Conservation (phyloP, 2,113 vertebrate species). For the Corythornis madagascariensis region DNA sequence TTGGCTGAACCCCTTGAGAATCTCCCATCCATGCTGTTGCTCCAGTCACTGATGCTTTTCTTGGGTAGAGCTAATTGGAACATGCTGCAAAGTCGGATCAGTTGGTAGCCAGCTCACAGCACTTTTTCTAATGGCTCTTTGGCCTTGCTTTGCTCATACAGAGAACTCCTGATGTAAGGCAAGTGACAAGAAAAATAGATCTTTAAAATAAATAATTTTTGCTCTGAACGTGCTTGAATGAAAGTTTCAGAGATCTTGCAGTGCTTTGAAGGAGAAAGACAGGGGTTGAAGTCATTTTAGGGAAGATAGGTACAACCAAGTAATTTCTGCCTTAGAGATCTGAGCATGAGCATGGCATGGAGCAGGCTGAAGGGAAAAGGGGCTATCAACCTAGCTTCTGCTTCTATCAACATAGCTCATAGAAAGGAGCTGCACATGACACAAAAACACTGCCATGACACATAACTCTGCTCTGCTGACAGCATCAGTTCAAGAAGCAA, state of each 20-base stretch:
- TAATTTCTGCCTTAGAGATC: not conserved
- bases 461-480: not conserved
- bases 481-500: not conserved
- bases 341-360: not conserved
- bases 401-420: not conserved
- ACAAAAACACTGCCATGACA: not conserved
- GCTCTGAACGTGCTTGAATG: not conserved
- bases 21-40: not conserved
- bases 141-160: not conserved
- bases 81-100: not conserved
- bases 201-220: not conserved
- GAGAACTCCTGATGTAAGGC: not conserved
- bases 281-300: not conserved
- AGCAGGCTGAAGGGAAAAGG: not conserved
- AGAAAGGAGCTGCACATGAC: not conserved
- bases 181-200: not conserved
- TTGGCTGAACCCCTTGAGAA: not conserved
- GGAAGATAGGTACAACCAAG: not conserved
- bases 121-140: not conserved
- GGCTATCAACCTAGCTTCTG: not conserved
- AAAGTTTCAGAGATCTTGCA: not conserved
- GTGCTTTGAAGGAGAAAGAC: not conserved
- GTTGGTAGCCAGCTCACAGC: not conserved
- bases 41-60: not conserved
- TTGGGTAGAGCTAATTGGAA: not conserved